Percentiles rank a stretch among this genome's conserved stretches.
phyloP scores from a whole-genome alignment of 1,140 invertebrate genomes.

The Leptoteleia sp. region DNA sequence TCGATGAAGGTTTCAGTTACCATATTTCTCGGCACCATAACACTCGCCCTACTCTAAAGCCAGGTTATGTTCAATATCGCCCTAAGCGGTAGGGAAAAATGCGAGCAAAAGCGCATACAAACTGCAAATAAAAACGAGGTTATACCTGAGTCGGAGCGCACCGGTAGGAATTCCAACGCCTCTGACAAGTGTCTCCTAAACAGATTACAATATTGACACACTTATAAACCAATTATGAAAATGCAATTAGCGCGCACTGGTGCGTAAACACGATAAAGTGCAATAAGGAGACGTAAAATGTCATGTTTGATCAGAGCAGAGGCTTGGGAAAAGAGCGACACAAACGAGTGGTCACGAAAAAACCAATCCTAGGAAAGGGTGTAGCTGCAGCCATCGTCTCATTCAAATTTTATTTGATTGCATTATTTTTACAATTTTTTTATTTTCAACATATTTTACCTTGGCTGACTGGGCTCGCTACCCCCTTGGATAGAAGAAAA shows the following conservation, averaged over 20 bases:
- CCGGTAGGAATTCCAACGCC: not conserved
- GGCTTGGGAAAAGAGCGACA: no score
- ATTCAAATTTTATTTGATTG: no score
- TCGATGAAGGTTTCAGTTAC: no score
- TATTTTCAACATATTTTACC: no score
- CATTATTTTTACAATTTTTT: no score
- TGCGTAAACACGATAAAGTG: constrained; percentile 26
- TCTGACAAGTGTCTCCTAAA: constrained; percentile 24
- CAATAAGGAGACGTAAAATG: not conserved
- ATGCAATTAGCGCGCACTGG: constrained; percentile 47
- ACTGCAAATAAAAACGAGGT: constrained; percentile 23
- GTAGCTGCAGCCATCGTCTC: no score
- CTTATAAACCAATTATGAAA: constrained; percentile 52
- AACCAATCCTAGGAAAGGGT: no score
- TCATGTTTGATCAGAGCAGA: no score
- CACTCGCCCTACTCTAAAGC: not conserved
- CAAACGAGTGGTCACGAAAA: no score
- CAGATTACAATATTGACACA: constrained; percentile 55
- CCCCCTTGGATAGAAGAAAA: no score
- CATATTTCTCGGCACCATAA: no score
- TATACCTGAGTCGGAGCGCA: constrained; percentile 17
- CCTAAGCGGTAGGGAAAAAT: not conserved
- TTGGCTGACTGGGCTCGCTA: no score
- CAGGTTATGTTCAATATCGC: not conserved
- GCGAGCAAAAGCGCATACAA: not conserved